Base-by-base conservation (phyloP, 2,113 vertebrate species). In the Lampris megalopsis region DNA sequence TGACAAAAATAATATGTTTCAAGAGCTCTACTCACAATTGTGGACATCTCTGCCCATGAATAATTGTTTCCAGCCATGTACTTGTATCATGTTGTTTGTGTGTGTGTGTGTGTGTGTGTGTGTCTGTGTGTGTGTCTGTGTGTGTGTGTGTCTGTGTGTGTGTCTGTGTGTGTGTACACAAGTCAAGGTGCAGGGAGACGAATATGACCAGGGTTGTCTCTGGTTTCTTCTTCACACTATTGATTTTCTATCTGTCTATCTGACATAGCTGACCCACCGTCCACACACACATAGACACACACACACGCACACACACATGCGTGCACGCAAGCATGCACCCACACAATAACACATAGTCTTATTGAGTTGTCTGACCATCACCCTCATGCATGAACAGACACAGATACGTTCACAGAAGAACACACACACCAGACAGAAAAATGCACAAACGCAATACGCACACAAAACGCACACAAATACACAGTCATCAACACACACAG, bases 161-260 rank as follows among this genome's bases (percentile, higher is more conserved):
- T 24, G 56, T 36, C 43, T 48, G 57, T 77, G 6, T 73, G 68
- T 66, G 1, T 8, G 6, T 60, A 0, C 9, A 36, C 75, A 75
- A 64, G 77, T 63, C 75, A 73, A 75, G 42, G 64, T 72, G 71
- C 42, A 71, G 66, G 52, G 63, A 64, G 43, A 53, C 75, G 59
- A 83, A 74, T 72, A 47, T 57, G 77, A 54, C 52, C 1, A 59
- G 1, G 36, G 69, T 74, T 40, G 56, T 61, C 43, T 61, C 8
- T 11, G 63, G 68, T 71, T 54, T 58, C 68, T 86, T 76, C 80
- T 79, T 77, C 83, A 77, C 63, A 57, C 9, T 74, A 91, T 93
- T 75, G 88, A 89, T 89, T 90, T 90, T 82, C 79, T 75, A 76
- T 91, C 75, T 67, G 67, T 71, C 79, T 73, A 42, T 73, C 76